Conservation (phyloP, 2,888 invertebrate genomes). For the Euspilapteryx auroguttella region DNA sequence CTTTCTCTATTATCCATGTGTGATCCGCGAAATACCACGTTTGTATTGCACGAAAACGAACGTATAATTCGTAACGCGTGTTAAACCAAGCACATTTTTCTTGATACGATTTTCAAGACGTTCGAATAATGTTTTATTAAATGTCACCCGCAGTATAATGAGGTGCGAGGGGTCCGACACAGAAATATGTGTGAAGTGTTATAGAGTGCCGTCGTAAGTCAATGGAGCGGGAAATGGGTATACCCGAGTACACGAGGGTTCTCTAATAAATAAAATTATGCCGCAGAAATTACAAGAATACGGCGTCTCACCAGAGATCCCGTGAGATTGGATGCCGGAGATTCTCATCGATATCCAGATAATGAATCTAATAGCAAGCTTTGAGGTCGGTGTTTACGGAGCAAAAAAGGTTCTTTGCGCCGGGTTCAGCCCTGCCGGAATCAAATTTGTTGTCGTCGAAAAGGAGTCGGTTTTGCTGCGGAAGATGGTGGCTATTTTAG, state of each 20-base stretch:
- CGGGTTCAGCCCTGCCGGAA: too few relatives aligned
- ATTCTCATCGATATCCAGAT: slow-evolving; percentile 49
- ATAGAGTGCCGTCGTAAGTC: slow-evolving; percentile 61
- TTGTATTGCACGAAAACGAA: too few relatives aligned
- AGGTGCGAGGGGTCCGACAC: slow-evolving; percentile 53
- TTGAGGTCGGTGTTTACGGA: slow-evolving; percentile 19
- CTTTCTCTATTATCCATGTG: too few relatives aligned
- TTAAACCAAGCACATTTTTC: too few relatives aligned
- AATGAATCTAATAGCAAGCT: slow-evolving; percentile 52
- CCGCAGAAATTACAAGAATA: slow-evolving; percentile 60
- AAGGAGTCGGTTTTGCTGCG: too few relatives aligned
- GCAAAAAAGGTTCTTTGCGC: too few relatives aligned
- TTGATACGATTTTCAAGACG: too few relatives aligned
- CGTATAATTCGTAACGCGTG: too few relatives aligned
- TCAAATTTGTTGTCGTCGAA: too few relatives aligned
- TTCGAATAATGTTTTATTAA: slow-evolving; percentile 59
- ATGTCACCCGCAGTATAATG: slow-evolving; percentile 60
- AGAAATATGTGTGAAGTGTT: slow-evolving; percentile 61
- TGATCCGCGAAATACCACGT: too few relatives aligned
- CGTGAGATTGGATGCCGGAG: slow-evolving; percentile 52
- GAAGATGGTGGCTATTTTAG: too few relatives aligned
- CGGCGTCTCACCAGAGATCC: slow-evolving; percentile 40
- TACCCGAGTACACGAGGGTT: slow-evolving; percentile 41
- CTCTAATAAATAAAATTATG: slow-evolving; percentile 61
- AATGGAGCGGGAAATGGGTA: slow-evolving; percentile 60